phyloP scores from a whole-genome alignment of 2,797 vertebrate genomes.

The Podarcis lilfordi region DNA sequence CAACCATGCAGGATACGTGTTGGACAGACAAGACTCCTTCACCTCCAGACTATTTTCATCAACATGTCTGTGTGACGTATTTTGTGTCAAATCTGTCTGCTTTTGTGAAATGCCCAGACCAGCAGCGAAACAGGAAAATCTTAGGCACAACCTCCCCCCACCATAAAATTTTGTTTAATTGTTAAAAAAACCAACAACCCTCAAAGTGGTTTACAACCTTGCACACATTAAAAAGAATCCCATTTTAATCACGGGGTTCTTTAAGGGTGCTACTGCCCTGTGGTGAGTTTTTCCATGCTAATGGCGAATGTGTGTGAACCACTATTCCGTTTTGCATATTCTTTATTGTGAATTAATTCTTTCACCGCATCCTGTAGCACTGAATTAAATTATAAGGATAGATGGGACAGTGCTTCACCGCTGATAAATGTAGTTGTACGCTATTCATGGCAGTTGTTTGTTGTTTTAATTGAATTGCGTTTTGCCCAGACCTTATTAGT shows the following conservation, averaged over 20 bases:
- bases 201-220: no score
- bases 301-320: background rate
- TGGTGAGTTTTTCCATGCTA: background rate
- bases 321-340: background rate
- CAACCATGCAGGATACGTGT: background rate
- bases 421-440: background rate
- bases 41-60: background rate
- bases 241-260: no score
- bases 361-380: background rate
- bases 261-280: background rate
- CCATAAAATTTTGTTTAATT: background rate
- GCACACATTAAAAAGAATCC: no score
- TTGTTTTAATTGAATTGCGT: constrained; percentile 34
- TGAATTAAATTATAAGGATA: constrained; percentile 2
- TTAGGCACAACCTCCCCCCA: background rate
- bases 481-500: constrained; percentile 25
- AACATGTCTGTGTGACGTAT: no score
- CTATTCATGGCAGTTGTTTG: background rate
- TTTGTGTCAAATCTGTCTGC: no score
- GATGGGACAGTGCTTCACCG: background rate
- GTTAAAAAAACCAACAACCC: no score
- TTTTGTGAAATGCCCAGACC: background rate
- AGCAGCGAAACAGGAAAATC: background rate
- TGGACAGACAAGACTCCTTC: background rate
- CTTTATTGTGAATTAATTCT: background rate